Evolutionary conservation across 2,888 invertebrate genomes (phyloP).

Genomic region (Pterostichus niger): DNA sequence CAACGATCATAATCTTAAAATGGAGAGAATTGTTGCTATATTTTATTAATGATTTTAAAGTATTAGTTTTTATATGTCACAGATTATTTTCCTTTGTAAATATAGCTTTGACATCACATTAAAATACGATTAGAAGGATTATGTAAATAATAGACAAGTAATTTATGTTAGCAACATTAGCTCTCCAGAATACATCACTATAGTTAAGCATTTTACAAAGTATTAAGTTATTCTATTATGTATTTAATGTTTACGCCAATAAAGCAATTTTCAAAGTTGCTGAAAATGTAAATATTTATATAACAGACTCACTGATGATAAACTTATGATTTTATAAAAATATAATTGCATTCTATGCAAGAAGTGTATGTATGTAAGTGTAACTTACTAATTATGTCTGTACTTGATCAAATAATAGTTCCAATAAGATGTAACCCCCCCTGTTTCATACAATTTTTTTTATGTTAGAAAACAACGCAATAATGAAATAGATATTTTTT

Average conservation of each 20-base stretch:
- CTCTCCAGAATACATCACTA: conserved; percentile 28
- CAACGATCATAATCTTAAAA: conserved; percentile 8
- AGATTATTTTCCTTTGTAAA: conserved; percentile 47
- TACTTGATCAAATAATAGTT: conserved; percentile 1
- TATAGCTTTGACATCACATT: conserved; percentile 6
- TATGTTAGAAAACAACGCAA: conserved; percentile 12
- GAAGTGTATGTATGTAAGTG: conserved; percentile 52
- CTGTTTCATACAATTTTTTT: conserved; percentile 50
- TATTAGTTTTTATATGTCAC: conserved; percentile 6
- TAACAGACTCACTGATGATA: conserved; percentile 19
- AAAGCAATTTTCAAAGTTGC: conserved; percentile 61
- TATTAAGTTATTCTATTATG: conserved; percentile 62
- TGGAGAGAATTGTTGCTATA: conserved; percentile 51
- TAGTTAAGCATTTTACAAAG: conserved; percentile 31
- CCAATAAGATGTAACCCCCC: conserved; percentile 7
- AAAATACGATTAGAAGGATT: conserved; percentile 13
- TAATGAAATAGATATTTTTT: conserved; percentile 38
- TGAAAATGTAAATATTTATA: conserved; percentile 55
- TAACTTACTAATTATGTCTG: conserved; percentile 45
- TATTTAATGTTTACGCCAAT: conserved; percentile 55
- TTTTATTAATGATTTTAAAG: neutral
- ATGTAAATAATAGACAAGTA: conserved; percentile 51
- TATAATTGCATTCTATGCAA: conserved; percentile 26
- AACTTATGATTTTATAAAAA: conserved; percentile 7
- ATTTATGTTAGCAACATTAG: conserved; percentile 15